Conservation (phyloP, 92 coral and sea anemone species). For the Porites evermanni region DNA sequence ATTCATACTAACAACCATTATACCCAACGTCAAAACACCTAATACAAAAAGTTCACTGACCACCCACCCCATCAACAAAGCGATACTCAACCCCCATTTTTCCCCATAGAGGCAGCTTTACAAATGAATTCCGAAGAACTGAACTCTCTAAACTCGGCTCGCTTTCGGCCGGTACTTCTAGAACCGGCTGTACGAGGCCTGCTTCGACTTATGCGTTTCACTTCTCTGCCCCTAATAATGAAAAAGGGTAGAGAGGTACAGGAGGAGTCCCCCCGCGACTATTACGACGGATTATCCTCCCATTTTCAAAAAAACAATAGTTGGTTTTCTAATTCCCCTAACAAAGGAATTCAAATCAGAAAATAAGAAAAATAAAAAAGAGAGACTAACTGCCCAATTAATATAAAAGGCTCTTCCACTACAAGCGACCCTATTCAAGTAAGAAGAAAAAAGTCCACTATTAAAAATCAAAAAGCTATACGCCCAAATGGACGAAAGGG, state of each 20-base stretch:
- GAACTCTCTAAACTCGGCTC: no score
- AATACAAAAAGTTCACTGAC: slow-evolving; percentile 60
- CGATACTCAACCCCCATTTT: slow-evolving; percentile 27
- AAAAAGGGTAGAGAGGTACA: not conserved
- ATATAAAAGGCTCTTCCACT: slow-evolving; percentile 89
- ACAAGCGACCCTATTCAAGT: slow-evolving; percentile 87
- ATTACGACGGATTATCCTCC: not conserved
- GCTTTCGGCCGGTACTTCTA: no score
- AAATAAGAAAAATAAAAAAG: slow-evolving; percentile 80
- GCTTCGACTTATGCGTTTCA: not conserved
- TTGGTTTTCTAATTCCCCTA: slow-evolving; percentile 78
- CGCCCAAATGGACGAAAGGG: slow-evolving; percentile 85
- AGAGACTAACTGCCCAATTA: slow-evolving; percentile 82
- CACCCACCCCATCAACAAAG: slow-evolving; percentile 19
- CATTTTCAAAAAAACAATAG: slow-evolving; percentile 3
- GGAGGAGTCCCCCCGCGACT: not conserved
- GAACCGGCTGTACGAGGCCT: no score
- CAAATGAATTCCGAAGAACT: no score
- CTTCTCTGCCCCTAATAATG: not conserved
- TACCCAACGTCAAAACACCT: slow-evolving; percentile 68
- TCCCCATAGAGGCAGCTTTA: not conserved
- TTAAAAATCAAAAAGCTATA: slow-evolving; percentile 84
- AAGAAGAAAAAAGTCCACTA: slow-evolving; percentile 76
- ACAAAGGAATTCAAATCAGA: slow-evolving; percentile 74
- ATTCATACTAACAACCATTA: slow-evolving; percentile 71